Evolutionary conservation across 2,113 vertebrate genomes (phyloP), one percentile per base, ranked within the genome.

Genomic region (Hippocampus abdominalis): DNA sequence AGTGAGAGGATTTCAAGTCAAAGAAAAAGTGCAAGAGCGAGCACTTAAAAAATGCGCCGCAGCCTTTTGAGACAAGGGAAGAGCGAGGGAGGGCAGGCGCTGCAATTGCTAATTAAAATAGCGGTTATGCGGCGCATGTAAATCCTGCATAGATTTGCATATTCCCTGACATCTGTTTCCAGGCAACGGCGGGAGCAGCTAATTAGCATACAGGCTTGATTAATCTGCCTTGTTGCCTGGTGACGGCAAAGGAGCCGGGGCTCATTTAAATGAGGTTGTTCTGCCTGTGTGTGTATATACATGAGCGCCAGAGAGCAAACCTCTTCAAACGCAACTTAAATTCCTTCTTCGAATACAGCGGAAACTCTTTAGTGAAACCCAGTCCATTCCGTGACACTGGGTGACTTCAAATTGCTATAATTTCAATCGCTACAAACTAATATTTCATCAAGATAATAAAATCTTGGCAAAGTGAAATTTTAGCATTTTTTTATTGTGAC

Each of bases 91-190:
- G 79, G 75, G 79, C 73, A 86, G 79, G 80, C 90, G 90, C 84
- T 81, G 89, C 92, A 92, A 94, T 64, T 94, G 93, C 93, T 96
- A 96, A 98, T 98, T 95, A 95, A 95, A 87, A 88, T 88, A 92
- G 92, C 92, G 90, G 94, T 93, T 96, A 94, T 95, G 94, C 93
- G 93, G 92, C 89, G 87, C 89, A 95, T 94, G 94, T 94, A 94
- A 94, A 96, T 98, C 94, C 95, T 97, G 95, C 95, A 95, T 94
- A 93, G 92, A 99, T 98, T 96, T 98, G 94, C 96, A 98, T 98
- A 96, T 95, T 98, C 94, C 92, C 91, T 75, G 93, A 94, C 96
- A 97, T 97, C 96, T 98, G 97, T 99, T 98, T 96, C 93, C 94
- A 90, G 91, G 96, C 93, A 95, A 96, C 94, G 92, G 91, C 93